These are phyloP conservation scores for Stenichneumon culpator DNA, from an alignment of 2,888 invertebrate species.

Conservation along the genomic window DNA sequence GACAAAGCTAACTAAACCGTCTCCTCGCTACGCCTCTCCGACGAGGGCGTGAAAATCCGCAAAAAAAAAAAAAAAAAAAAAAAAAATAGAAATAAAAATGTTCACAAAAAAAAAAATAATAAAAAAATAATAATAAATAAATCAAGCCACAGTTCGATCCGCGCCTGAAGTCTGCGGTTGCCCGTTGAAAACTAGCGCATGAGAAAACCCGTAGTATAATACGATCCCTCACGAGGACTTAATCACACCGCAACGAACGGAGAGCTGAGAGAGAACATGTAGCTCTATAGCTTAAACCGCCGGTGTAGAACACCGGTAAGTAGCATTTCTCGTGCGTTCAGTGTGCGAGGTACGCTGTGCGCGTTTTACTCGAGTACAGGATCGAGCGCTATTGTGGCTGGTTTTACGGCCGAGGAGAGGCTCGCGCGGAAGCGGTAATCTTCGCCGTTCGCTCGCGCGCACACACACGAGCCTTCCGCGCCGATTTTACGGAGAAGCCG, in stretches of 20 bases:
- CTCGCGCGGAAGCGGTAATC: not conserved
- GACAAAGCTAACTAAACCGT: not conserved
- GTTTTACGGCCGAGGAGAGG: conserved; percentile 34
- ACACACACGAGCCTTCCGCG: too few relatives aligned
- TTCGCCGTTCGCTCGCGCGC: not conserved
- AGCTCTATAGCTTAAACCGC: conserved; percentile 18
- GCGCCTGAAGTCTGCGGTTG: conserved; percentile 75
- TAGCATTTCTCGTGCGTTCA: conserved; percentile 9
- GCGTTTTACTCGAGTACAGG: not conserved
- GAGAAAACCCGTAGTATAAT: conserved; percentile 73
- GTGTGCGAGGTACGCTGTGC: not conserved
- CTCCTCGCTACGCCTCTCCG: not conserved
- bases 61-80: not conserved
- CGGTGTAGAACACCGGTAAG: conserved; percentile 49
- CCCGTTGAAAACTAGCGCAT: conserved; percentile 80
- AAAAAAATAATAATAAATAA: conserved; percentile 21
- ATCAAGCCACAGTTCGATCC: conserved; percentile 5
- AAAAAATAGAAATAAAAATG: not conserved
- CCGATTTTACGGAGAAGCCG: not conserved
- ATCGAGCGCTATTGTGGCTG: conserved; percentile 16
- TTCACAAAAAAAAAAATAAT: not conserved
- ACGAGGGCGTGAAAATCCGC: too few relatives aligned
- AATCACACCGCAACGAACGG: conserved; percentile 67
- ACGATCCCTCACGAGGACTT: conserved; percentile 75
- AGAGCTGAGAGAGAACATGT: not conserved